Evolutionary conservation across 2,888 invertebrate species (phyloP).

Genomic region (Diloba caeruleocephala): DNA sequence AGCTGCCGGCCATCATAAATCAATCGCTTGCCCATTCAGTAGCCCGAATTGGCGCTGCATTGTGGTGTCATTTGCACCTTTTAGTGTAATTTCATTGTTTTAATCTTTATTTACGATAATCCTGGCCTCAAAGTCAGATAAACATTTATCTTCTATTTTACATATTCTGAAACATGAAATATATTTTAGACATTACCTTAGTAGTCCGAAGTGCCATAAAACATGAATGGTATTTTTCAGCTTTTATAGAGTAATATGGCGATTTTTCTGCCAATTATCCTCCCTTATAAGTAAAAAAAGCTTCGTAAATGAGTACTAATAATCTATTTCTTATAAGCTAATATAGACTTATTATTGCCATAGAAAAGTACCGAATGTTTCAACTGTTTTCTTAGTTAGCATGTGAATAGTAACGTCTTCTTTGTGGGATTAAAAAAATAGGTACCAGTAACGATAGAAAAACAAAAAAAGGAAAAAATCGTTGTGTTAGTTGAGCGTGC

Average conservation of each 20-base stretch:
- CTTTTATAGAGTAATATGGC: no score
- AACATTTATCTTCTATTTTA: no score
- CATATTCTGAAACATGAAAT: no score
- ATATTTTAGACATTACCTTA: no score
- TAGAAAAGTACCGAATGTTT: slow-evolving; percentile 25
- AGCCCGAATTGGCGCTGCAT: slow-evolving; percentile 62
- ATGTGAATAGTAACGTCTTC: slow-evolving; percentile 55
- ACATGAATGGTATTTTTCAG: no score
- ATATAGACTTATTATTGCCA: no score
- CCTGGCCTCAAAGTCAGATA: no score
- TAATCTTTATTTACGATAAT: slow-evolving; percentile 11
- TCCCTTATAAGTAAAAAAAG: no score
- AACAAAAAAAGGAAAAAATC: slow-evolving; percentile 68
- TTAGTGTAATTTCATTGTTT: slow-evolving; percentile 40
- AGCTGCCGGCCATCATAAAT: slow-evolving; percentile 78
- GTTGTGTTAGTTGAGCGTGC: slow-evolving; percentile 76
- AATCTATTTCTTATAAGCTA: no score
- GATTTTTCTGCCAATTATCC: no score
- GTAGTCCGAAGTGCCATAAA: no score
- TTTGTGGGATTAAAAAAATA: slow-evolving; percentile 53
- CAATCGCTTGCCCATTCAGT: slow-evolving; percentile 66
- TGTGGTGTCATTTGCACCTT: slow-evolving; percentile 57
- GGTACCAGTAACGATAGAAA: slow-evolving; percentile 64
- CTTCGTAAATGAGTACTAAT: no score
- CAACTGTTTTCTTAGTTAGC: slow-evolving; percentile 45